phyloP scores from a whole-genome alignment of 1,140 invertebrate species.

The Agraylea sexmaculata region DNA sequence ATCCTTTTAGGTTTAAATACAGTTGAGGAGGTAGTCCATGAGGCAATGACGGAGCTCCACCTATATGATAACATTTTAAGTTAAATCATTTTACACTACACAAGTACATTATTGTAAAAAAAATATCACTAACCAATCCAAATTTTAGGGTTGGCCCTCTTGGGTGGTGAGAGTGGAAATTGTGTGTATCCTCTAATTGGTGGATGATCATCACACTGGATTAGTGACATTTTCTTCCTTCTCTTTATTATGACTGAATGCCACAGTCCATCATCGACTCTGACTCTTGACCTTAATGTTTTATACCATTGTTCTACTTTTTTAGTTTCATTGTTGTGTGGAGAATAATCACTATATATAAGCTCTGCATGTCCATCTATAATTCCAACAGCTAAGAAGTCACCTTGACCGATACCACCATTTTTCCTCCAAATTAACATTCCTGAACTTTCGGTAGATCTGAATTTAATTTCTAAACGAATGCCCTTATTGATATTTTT shows the following conservation, averaged over 20 bases:
- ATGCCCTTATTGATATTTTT: conserved; percentile 53
- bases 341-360: conserved; percentile 36
- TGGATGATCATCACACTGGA: conserved; percentile 56
- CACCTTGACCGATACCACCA: conserved; percentile 34
- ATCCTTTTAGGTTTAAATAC: conserved; percentile 34
- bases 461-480: conserved; percentile 58
- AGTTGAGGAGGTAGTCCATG: conserved; percentile 33
- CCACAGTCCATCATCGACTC: conserved; percentile 62
- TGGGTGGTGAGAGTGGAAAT: conserved; percentile 52
- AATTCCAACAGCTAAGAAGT: conserved; percentile 38
- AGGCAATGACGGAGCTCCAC: conserved; percentile 36
- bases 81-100: not conserved
- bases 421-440: conserved; percentile 53
- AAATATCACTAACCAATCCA: conserved; percentile 54
- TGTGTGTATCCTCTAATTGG: conserved; percentile 49
- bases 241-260: conserved; percentile 55
- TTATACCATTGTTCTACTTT: conserved; percentile 36
- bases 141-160: conserved; percentile 60
- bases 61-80: conserved; percentile 19
- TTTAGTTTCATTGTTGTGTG: conserved; percentile 29
- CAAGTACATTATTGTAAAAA: not conserved
- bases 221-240: conserved; percentile 51
- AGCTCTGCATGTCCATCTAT: conserved; percentile 34
- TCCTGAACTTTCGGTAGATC: conserved; percentile 51
- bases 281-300: conserved; percentile 38